Evolutionary conservation across 2,888 invertebrate species (phyloP).

Genomic region (Dryadula phaetusa): DNA sequence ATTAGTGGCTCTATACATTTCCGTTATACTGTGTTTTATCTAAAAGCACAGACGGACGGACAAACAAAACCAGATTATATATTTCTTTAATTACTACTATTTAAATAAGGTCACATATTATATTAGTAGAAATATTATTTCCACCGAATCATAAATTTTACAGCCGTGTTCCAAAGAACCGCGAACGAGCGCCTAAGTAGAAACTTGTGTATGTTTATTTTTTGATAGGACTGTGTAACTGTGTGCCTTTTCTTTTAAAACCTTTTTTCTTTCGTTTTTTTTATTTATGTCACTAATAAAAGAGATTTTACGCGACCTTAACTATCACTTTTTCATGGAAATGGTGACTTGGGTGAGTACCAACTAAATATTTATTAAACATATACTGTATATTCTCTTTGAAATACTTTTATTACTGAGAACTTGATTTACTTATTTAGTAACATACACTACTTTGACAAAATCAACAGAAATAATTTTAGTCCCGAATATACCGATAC

Average conservation of each 20-base stretch:
- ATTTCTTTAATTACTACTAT: slow-evolving; percentile 7
- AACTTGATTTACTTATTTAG: not conserved
- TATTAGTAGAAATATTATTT: slow-evolving; percentile 58
- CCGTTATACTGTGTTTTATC: not conserved
- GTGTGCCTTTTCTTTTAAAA: slow-evolving; percentile 74
- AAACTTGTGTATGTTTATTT: slow-evolving; percentile 80
- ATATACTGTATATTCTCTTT: not conserved
- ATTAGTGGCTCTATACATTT: not conserved
- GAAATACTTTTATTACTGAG: not conserved
- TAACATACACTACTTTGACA: too few species aligned
- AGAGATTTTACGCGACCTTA: slow-evolving; percentile 66
- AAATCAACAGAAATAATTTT: too few species aligned
- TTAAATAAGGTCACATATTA: slow-evolving; percentile 30
- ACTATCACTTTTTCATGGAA: slow-evolving; percentile 76
- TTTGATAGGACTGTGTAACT: slow-evolving; percentile 81
- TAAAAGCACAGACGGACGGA: not conserved
- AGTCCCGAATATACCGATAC: too few species aligned
- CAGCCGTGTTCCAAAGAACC: slow-evolving; percentile 74
- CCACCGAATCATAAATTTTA: slow-evolving; percentile 81
- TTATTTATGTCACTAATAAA: slow-evolving; percentile 78
- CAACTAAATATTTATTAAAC: slow-evolving; percentile 49
- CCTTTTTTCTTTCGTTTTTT: slow-evolving; percentile 61
- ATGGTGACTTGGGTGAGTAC: slow-evolving; percentile 60
- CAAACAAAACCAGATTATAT: not conserved
- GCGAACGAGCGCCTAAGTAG: slow-evolving; percentile 75